A percentile compares a stretch with the other conserved stretches of the same genome.
Conservation (phyloP, 2,113 vertebrate genomes). For the Podarcis raffonei region DNA sequence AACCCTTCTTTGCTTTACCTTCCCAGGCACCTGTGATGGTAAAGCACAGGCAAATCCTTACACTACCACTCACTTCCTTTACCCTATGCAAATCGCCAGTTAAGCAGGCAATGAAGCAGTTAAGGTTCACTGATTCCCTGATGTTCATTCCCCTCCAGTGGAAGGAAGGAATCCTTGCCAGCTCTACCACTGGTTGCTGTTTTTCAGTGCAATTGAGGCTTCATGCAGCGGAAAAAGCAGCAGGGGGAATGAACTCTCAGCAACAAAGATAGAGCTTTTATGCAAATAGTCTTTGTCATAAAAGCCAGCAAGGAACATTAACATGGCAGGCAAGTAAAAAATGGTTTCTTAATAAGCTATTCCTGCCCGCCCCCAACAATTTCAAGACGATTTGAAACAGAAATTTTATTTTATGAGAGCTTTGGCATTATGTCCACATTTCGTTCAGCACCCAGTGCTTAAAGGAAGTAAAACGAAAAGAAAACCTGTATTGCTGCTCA, state of each 20-base stretch:
- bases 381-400: not conserved
- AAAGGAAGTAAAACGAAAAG: not conserved
- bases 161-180: slow-evolving; percentile 39
- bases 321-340: not conserved
- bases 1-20: not conserved
- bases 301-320: slow-evolving; percentile 23
- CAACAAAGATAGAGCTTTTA: slow-evolving; percentile 23
- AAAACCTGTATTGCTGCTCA: rapidly evolving
- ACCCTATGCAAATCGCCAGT: not conserved
- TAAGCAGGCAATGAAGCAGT: slow-evolving; percentile 19
- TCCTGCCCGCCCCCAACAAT: not conserved
- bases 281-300: slow-evolving; percentile 41
- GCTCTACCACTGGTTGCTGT: slow-evolving; percentile 26
- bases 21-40: not conserved
- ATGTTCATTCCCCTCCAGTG: slow-evolving; percentile 13
- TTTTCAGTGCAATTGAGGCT: not conserved
- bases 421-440: not conserved
- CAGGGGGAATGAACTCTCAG: slow-evolving; percentile 47
- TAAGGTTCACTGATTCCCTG: not conserved
- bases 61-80: not conserved
- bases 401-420: not conserved
- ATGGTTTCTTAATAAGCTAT: not conserved
- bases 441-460: not conserved
- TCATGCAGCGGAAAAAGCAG: slow-evolving; percentile 54
- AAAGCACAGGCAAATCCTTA: not conserved